A percentile compares a stretch with the other conserved stretches of the same genome.
phyloP scores from a whole-genome alignment of 2,113 vertebrate species.

The Forbesichthys agassizii region DNA sequence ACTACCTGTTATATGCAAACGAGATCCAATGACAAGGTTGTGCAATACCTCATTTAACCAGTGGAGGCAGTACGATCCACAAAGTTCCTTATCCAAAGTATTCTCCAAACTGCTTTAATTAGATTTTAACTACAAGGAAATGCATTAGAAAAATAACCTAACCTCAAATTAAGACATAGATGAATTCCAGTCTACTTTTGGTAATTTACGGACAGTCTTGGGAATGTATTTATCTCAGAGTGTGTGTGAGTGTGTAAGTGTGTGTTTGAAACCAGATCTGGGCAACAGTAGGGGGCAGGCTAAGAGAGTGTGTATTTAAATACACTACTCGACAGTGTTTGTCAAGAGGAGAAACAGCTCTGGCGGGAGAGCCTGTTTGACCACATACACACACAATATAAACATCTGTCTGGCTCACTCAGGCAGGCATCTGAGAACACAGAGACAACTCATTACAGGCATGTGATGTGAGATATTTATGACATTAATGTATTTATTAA shows the following conservation, averaged over 20 bases:
- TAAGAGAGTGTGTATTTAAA: constrained; percentile 82
- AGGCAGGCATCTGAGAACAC: neutral
- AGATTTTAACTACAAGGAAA: constrained; percentile 35
- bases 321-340: constrained; percentile 65
- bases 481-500: neutral
- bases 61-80: constrained; percentile 77
- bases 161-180: constrained; percentile 15
- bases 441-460: neutral
- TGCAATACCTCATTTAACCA: constrained; percentile 57
- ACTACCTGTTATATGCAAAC: constrained; percentile 43
- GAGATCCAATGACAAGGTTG: constrained; percentile 28
- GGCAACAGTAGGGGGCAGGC: constrained; percentile 82
- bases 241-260: constrained; percentile 54
- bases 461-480: neutral
- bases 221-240: constrained; percentile 34
- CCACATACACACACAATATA: constrained; percentile 5
- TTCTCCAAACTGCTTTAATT: constrained; percentile 46
- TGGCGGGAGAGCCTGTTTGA: constrained; percentile 31
- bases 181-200: constrained; percentile 13
- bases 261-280: constrained; percentile 70
- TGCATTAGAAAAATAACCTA: constrained; percentile 34
- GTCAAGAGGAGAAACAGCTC: constrained; percentile 49
- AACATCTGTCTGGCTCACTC: neutral
- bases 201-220: constrained; percentile 6
- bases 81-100: constrained; percentile 67